phyloP scores from a whole-genome alignment of 2,797 vertebrate genomes.

The Leptoclinus maculatus region DNA sequence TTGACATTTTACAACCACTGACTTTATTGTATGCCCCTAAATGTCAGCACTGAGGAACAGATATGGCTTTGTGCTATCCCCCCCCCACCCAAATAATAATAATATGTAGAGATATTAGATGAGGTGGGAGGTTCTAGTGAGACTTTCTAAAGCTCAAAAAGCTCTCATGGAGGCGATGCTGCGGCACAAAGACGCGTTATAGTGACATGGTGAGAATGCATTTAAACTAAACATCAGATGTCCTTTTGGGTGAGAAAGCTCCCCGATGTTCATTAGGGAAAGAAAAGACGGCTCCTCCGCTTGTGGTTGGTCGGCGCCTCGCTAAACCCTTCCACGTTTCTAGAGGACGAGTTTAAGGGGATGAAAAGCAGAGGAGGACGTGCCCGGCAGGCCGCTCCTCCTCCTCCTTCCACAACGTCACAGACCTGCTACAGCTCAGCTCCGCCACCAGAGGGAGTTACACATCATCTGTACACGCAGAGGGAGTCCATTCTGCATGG shows the following conservation, averaged over 20 bases:
- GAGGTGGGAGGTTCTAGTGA: background rate
- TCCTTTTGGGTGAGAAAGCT: background rate
- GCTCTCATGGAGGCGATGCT: background rate
- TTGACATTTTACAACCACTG: background rate
- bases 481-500: background rate
- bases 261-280: background rate
- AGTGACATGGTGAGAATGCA: too few relatives aligned
- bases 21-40: background rate
- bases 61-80: background rate
- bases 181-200: background rate
- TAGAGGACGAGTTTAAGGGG: background rate
- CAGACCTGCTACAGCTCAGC: background rate
- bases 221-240: background rate
- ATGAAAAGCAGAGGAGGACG: background rate
- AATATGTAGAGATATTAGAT: background rate
- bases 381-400: background rate
- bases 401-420: background rate
- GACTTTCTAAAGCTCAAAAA: background rate
- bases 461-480: background rate
- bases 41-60: background rate
- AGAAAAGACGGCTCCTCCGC: background rate
- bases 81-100: background rate
- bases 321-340: background rate
- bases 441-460: conserved; percentile 57
- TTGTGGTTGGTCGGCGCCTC: background rate